These are phyloP conservation scores for Lochmaea capreae DNA, from an alignment of 2,888 invertebrate genomes.

Conservation along the genomic window DNA sequence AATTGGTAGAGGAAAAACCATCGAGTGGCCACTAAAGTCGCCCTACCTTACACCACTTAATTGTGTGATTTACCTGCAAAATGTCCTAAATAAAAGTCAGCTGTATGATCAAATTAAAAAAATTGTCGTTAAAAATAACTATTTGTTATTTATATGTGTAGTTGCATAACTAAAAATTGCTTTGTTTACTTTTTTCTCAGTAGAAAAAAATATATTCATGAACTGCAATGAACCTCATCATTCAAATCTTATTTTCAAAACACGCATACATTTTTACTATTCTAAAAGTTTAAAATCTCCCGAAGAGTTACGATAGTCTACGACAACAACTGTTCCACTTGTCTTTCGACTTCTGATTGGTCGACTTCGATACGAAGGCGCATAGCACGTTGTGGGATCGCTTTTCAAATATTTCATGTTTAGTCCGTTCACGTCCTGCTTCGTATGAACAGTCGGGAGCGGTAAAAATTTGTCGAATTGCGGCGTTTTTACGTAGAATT, in stretches of 20 bases:
- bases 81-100: too few species aligned
- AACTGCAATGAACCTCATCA: slow-evolving; percentile 15
- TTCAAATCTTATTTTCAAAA: slow-evolving; percentile 17
- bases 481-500: slow-evolving; percentile 31
- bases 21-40: too few species aligned
- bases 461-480: slow-evolving; percentile 24
- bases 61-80: too few species aligned
- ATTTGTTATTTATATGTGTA: not conserved
- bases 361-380: slow-evolving; percentile 41
- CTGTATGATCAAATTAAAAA: too few species aligned
- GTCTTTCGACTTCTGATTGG: slow-evolving; percentile 42
- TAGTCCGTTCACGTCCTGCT: slow-evolving; percentile 40
- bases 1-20: too few species aligned
- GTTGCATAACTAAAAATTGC: not conserved
- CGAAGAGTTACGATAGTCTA: slow-evolving; percentile 16
- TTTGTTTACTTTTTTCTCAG: not conserved
- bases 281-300: slow-evolving; percentile 41
- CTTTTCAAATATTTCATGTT: slow-evolving; percentile 40
- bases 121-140: too few species aligned
- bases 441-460: not conserved
- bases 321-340: slow-evolving; percentile 38
- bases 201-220: not conserved
- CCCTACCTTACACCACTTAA: too few species aligned
- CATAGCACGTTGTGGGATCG: slow-evolving; percentile 38
- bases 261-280: slow-evolving; percentile 3